A percentile compares a stretch with the other conserved stretches of the same genome.
Conservation (phyloP, 64 coral and sea anemone genomes). For the Acropora tenuis region DNA sequence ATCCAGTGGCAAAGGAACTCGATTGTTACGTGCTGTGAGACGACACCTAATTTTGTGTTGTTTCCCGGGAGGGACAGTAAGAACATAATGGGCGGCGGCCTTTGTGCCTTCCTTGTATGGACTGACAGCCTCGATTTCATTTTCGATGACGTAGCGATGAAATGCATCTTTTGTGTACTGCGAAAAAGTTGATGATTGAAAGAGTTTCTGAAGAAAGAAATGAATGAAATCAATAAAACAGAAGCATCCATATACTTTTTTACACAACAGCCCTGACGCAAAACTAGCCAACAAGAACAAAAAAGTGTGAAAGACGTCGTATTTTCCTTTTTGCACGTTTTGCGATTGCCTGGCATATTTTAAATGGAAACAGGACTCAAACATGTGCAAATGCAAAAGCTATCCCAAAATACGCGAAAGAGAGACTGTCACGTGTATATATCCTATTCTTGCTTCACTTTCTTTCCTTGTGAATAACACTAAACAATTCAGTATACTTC, state of each 20-base stretch:
- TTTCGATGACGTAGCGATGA: conserved; percentile 80
- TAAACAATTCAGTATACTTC: no score
- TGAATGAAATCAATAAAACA: neutral
- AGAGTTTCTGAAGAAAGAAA: conserved; percentile 22
- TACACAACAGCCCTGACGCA: no score
- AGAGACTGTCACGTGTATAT: no score
- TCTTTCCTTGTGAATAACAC: no score
- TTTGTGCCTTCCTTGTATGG: conserved; percentile 59
- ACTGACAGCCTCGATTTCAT: conserved; percentile 56
- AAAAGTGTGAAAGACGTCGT: no score
- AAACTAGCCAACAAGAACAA: no score
- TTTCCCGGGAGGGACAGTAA: conserved; percentile 54
- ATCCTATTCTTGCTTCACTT: no score
- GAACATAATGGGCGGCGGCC: conserved; percentile 72
- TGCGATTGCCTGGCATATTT: no score
- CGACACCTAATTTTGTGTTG: conserved; percentile 58
- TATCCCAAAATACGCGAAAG: no score
- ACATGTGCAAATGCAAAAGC: no score
- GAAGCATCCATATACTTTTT: neutral
- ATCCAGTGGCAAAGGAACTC: neutral
- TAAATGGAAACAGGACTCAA: no score
- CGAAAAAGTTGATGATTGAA: conserved; percentile 25
- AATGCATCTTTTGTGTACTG: conserved; percentile 70
- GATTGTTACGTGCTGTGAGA: conserved; percentile 46
- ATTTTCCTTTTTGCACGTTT: neutral